Conservation (phyloP, 2,888 invertebrate species). For the Thera obeliscata region DNA sequence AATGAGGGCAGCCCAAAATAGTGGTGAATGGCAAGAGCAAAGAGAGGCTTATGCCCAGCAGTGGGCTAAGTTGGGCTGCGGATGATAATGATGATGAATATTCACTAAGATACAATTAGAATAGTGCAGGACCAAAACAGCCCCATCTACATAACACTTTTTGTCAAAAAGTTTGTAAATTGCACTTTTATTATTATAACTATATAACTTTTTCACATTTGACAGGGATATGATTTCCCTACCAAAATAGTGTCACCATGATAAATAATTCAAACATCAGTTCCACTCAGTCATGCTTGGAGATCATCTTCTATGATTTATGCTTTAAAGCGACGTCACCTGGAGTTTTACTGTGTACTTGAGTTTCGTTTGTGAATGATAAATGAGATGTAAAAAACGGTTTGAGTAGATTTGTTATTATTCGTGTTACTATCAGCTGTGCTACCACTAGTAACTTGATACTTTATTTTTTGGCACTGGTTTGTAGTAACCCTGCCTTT, state of each 20-base stretch:
- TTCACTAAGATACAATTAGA: no score
- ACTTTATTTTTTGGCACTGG: no score
- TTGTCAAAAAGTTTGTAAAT: slow-evolving; percentile 1
- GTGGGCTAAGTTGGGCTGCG: no score
- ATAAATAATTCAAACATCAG: slow-evolving; percentile 57
- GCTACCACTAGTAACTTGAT: no score
- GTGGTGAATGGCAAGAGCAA: no score
- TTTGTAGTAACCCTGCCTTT: no score
- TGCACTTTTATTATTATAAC: no score
- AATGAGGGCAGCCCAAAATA: no score
- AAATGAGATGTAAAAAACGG: neutral
- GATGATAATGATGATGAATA: no score
- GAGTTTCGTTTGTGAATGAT: slow-evolving; percentile 11
- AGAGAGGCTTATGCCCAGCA: no score
- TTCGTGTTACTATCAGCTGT: no score
- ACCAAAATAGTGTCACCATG: slow-evolving; percentile 37
- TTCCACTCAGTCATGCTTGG: slow-evolving; percentile 46
- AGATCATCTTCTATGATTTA: slow-evolving; percentile 62
- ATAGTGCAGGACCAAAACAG: neutral
- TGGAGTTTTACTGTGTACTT: slow-evolving; percentile 23
- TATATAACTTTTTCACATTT: slow-evolving; percentile 6
- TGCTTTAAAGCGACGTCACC: slow-evolving; percentile 41
- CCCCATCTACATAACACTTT: neutral
- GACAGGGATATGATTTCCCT: slow-evolving; percentile 30
- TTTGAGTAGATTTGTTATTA: no score